phyloP scores from a whole-genome alignment of 2,888 invertebrate species.

The Brenthis hecate region DNA sequence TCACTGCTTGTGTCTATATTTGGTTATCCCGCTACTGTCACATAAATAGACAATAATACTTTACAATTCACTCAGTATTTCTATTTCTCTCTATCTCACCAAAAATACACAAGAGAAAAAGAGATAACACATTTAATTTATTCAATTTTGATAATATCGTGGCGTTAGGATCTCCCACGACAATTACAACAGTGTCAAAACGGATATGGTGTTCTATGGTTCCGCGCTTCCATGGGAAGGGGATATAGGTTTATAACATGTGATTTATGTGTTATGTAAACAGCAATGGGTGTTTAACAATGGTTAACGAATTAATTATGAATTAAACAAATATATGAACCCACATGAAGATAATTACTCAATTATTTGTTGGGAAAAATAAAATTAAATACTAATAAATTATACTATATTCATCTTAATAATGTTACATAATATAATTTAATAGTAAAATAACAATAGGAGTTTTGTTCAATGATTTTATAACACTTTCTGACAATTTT shows the following conservation, averaged over 20 bases:
- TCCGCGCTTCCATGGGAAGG: constrained; percentile 54
- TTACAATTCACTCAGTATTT: constrained; percentile 45
- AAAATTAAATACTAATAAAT: constrained; percentile 14
- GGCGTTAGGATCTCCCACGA: constrained; percentile 60
- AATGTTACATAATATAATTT: not conserved
- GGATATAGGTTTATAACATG: constrained; percentile 43
- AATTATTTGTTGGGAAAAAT: constrained; percentile 12
- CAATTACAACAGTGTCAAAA: constrained; percentile 67
- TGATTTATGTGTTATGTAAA: constrained; percentile 47
- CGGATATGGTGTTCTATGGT: constrained; percentile 71
- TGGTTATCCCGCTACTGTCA: constrained; percentile 39
- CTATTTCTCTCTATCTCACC: constrained; percentile 46
- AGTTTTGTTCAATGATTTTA: too few relatives aligned
- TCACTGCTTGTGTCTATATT: constrained; percentile 17
- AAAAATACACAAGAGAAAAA: constrained; percentile 41
- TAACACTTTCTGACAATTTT: too few relatives aligned
- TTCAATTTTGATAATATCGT: constrained; percentile 50
- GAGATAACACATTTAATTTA: constrained; percentile 53
- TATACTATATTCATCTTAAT: not conserved
- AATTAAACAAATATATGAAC: constrained; percentile 30
- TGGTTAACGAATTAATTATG: constrained; percentile 19
- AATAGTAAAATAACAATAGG: too few relatives aligned
- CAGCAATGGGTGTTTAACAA: constrained; percentile 28
- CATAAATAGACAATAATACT: constrained; percentile 51
- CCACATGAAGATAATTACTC: constrained; percentile 23